Conservation (phyloP, 2,797 vertebrate genomes). For the Galagoides demidoff region DNA sequence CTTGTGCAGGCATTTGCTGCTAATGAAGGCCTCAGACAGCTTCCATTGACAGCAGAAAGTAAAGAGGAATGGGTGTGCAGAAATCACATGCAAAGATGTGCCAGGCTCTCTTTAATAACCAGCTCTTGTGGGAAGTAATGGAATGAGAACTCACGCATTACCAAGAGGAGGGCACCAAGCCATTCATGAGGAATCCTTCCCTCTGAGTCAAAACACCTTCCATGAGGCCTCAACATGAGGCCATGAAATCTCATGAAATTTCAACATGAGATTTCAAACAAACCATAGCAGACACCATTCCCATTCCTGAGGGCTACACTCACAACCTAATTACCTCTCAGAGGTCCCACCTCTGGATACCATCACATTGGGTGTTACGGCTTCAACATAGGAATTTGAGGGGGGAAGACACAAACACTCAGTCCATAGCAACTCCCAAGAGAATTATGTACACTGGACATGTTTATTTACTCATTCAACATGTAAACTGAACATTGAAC, state of each 20-base stretch:
- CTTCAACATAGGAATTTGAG: neutral
- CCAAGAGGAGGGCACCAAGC: neutral
- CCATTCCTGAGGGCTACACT: neutral
- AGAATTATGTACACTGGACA: neutral
- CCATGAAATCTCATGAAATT: too few relatives aligned
- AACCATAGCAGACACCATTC: neutral
- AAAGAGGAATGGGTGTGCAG: too few relatives aligned
- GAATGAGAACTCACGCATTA: neutral
- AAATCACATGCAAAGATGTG: neutral
- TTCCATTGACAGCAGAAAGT: accelerated
- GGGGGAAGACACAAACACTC: neutral
- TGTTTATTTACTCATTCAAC: neutral
- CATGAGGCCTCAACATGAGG: neutral
- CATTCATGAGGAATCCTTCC: neutral
- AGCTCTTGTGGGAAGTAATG: neutral
- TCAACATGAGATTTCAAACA: neutral
- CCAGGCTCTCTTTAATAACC: neutral
- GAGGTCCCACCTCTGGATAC: too few relatives aligned
- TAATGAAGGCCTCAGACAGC: neutral
- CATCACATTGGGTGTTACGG: neutral
- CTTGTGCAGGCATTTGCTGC: neutral
- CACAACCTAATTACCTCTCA: neutral
- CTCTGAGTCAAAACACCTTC: neutral
- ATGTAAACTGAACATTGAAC: neutral
- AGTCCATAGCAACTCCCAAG: neutral